phyloP scores from a whole-genome alignment of 2,888 invertebrate species.

The Brachynemurus nebulosus region DNA sequence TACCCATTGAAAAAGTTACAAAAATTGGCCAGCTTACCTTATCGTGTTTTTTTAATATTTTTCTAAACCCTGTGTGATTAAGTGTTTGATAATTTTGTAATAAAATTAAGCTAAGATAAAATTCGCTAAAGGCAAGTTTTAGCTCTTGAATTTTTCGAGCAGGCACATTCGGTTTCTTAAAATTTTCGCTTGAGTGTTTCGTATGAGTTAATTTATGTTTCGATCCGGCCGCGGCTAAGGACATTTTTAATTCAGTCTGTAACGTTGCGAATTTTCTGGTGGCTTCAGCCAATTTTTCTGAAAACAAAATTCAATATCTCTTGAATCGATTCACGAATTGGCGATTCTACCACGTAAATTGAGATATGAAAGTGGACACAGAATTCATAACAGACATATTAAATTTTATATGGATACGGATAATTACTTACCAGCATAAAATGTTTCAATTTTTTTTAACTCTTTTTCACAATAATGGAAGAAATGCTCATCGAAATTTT shows the following conservation, averaged over 20 bases:
- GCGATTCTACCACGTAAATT: too few relatives aligned
- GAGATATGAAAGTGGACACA: background rate
- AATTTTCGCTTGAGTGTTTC: conserved; percentile 17
- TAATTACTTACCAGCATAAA: conserved; percentile 57
- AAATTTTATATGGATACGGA: conserved; percentile 5
- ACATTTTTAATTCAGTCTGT: conserved; percentile 50
- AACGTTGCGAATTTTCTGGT: conserved; percentile 64
- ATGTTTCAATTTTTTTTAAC: conserved; percentile 76
- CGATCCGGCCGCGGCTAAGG: conserved; percentile 26
- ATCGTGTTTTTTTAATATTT: conserved; percentile 83
- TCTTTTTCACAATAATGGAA: conserved; percentile 76
- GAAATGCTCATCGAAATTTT: conserved; percentile 72
- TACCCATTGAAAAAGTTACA: background rate
- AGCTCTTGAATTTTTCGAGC: conserved; percentile 64
- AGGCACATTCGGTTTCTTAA: conserved; percentile 32
- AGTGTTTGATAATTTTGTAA: conserved; percentile 80
- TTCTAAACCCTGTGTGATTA: conserved; percentile 79
- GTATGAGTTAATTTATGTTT: conserved; percentile 25
- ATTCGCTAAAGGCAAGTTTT: conserved; percentile 80
- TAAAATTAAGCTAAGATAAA: conserved; percentile 72
- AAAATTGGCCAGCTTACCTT: conserved; percentile 38
- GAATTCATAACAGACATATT: background rate
- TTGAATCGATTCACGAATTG: background rate
- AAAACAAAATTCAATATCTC: conserved; percentile 14
- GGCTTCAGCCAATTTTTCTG: conserved; percentile 79